Conservation (phyloP, 2,113 vertebrate species). For the Orthonyx spaldingii region DNA sequence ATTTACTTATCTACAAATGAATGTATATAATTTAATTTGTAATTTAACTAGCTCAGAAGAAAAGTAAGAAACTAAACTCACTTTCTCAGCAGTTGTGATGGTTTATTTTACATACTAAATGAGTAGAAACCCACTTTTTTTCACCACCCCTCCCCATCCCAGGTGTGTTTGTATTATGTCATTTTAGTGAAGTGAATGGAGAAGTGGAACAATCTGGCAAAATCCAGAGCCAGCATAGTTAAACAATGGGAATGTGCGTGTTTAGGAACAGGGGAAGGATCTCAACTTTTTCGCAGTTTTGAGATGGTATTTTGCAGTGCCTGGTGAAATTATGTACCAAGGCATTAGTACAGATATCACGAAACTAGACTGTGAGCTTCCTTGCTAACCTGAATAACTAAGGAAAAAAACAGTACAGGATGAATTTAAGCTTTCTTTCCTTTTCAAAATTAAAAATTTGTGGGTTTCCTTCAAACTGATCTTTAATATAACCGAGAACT, state of each 20-base stretch:
- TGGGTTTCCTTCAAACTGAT: fast-evolving
- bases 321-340: background rate
- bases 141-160: fast-evolving
- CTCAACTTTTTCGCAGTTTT: background rate
- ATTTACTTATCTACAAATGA: background rate
- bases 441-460: background rate
- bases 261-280: background rate
- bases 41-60: background rate
- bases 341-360: background rate
- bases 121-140: background rate
- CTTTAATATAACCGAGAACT: background rate
- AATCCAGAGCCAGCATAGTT: background rate
- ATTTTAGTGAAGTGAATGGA: background rate
- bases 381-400: background rate
- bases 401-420: fast-evolving
- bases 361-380: background rate
- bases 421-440: background rate
- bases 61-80: background rate
- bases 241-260: background rate
- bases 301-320: background rate
- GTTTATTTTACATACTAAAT: background rate
- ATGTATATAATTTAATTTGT: background rate
- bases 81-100: background rate
- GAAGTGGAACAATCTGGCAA: background rate
- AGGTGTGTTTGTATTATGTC: background rate